phyloP scores from a whole-genome alignment of 2,113 vertebrate genomes.

The Haemorhous mexicanus region DNA sequence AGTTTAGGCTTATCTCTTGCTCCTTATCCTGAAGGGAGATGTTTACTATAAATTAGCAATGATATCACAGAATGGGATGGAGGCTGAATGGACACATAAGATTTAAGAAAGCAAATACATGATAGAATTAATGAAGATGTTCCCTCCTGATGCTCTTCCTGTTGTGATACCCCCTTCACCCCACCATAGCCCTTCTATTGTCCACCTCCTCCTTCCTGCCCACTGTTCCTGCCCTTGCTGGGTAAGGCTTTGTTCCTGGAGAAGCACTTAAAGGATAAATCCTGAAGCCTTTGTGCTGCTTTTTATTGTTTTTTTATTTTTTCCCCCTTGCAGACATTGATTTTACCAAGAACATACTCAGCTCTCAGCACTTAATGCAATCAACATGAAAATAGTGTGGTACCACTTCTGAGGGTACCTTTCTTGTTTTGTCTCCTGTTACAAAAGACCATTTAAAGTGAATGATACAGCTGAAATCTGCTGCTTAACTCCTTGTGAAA shows the following conservation, averaged over 20 bases:
- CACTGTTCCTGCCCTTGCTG: neutral
- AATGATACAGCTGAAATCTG: slow-evolving; percentile 63
- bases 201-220: neutral
- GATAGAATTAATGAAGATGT: slow-evolving; percentile 18
- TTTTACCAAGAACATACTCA: slow-evolving; percentile 66
- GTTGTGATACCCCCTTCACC: neutral
- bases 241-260: neutral
- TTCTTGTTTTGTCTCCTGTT: slow-evolving; percentile 67
- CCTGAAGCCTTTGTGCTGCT: slow-evolving; percentile 37
- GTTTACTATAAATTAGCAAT: slow-evolving; percentile 3
- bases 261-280: slow-evolving; percentile 66
- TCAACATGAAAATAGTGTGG: slow-evolving; percentile 71
- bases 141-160: neutral
- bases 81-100: neutral
- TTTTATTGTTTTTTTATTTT: neutral
- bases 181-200: neutral
- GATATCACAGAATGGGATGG: neutral
- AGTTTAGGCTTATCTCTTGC: neutral
- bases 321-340: slow-evolving; percentile 26
- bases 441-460: slow-evolving; percentile 71
- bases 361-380: slow-evolving; percentile 68
- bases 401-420: slow-evolving; percentile 41
- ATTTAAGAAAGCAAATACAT: neutral
- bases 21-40: neutral
- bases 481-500: slow-evolving; percentile 68